Base-by-base conservation (phyloP, 1,140 invertebrate genomes). In the Tachypleus tridentatus region DNA sequence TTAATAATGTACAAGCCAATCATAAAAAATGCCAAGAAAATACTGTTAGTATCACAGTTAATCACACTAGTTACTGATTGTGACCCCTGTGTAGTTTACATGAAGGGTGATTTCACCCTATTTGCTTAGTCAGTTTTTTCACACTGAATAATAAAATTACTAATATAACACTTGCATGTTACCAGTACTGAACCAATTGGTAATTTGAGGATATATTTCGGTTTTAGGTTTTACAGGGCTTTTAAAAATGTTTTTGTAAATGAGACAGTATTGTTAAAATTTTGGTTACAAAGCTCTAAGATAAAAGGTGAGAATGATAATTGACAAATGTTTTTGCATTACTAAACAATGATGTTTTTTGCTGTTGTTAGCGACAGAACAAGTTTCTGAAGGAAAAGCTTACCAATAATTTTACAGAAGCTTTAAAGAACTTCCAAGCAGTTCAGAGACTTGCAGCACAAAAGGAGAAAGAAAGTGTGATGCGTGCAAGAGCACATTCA, bases 351-450 rank as follows among this genome's bases (percentile, higher is more conserved):
- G 53, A 61, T 5, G 49, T 48, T 58, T 59, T 11, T 54, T 64
- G 47, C 62, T n/a, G 64, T 66, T 78, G 81, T 69, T 83, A 93
- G 77, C 83, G 88, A 66, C 88, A 93, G 72, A 83, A 87, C 72
- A 93, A 93, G 77, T 87, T 98, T 78, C 89, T 93, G 72, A 85
- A 86, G 68, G 95, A 98, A 73, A 81, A 93, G 51, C 80, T 99
- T 57, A 87, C 91, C 54, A 92, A 96, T 77, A 94, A 98, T 76
- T 98, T 97, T 77, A 88, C 92, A 69, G 82, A 85, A 68, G 89
- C 90, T n/a, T 78, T 98, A 62, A 97, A 93, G 75, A 85, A 86
- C 70, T 96, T 98, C 66, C 83, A 85, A 73, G 75, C 81, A 8
- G 84, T 85, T 10, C 91, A 94, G 77, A 81, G 87, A 73, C 80